Conservation (phyloP, 2,113 vertebrate genomes). For the Trematomus loennbergii region DNA sequence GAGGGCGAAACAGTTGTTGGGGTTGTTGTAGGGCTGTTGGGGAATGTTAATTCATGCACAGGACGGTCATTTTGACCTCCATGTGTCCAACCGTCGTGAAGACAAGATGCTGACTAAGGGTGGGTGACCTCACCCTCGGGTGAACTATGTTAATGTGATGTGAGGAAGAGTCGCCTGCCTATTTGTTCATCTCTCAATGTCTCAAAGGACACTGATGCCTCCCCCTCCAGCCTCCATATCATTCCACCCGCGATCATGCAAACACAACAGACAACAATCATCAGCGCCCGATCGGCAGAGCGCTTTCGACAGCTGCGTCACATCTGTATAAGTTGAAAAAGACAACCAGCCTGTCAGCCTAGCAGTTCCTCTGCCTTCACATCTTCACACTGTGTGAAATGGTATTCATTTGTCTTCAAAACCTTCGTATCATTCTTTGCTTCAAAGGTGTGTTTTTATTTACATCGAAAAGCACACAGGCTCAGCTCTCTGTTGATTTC, state of each 20-base stretch:
- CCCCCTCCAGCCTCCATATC: background rate
- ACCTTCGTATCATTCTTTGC: slow-evolving; percentile 46
- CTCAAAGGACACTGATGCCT: slow-evolving; percentile 65
- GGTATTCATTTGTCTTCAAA: slow-evolving; percentile 24
- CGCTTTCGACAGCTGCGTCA: slow-evolving; percentile 51
- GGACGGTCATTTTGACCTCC: slow-evolving; percentile 68
- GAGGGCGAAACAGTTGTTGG: slow-evolving; percentile 27
- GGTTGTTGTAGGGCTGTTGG: slow-evolving; percentile 58
- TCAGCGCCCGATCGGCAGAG: slow-evolving; percentile 8
- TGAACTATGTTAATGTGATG: slow-evolving; percentile 76
- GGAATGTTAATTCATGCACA: slow-evolving; percentile 70
- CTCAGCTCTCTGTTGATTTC: slow-evolving; percentile 53
- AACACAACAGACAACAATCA: slow-evolving; percentile 56
- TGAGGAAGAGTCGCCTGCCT: slow-evolving; percentile 58
- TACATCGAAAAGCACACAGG: slow-evolving; percentile 60
- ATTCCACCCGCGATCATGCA: slow-evolving; percentile 12
- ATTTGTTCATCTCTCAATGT: slow-evolving; percentile 42
- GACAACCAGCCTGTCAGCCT: slow-evolving; percentile 50
- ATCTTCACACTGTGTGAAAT: slow-evolving; percentile 40
- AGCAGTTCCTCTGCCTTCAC: slow-evolving; percentile 45
- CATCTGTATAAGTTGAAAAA: slow-evolving; percentile 58
- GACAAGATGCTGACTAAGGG: slow-evolving; percentile 78
- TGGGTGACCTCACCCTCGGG: slow-evolving; percentile 58
- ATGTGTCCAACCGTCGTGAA: slow-evolving; percentile 54
- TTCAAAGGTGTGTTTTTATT: slow-evolving; percentile 78